A percentile compares a stretch with the other conserved stretches of the same genome.
These are phyloP conservation scores for Ctenochaetus hawaiiensis DNA, from an alignment of 2,797 vertebrate genomes.

Conservation along the genomic window DNA sequence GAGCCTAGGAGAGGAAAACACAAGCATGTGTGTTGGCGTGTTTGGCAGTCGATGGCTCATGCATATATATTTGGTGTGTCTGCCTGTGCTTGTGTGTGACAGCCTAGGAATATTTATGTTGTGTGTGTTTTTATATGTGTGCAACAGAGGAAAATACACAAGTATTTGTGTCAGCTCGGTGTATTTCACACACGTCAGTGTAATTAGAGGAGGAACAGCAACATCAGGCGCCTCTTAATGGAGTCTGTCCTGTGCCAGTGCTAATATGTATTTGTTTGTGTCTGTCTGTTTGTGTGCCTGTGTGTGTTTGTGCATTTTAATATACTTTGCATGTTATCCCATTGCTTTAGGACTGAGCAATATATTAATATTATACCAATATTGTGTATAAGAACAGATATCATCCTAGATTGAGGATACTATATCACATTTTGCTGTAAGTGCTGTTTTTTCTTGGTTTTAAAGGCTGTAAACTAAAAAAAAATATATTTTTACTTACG, in stretches of 20 bases:
- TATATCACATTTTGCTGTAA: no score
- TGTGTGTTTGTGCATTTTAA: constrained; percentile 24
- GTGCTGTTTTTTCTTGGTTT: no score
- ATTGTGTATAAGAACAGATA: no score
- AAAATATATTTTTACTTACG: no score
- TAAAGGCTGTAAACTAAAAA: no score
- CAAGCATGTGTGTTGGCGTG: constrained; percentile 20
- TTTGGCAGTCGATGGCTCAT: constrained; percentile 5
- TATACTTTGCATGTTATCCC: constrained; percentile 1
- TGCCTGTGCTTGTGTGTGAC: constrained; percentile 3
- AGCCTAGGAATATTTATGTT: constrained; percentile 36
- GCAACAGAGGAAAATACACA: constrained; percentile 3
- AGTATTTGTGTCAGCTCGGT: constrained; percentile 29
- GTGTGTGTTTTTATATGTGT: constrained; percentile 28
- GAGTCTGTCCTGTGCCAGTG: constrained; percentile 3
- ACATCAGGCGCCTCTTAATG: constrained; percentile 39
- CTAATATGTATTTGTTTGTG: constrained; percentile 13
- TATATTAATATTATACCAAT: no score
- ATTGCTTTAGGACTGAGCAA: background rate
- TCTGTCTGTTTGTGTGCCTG: background rate
- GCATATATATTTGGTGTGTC: constrained; percentile 4
- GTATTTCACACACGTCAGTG: constrained; percentile 43
- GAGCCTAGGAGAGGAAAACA: constrained; percentile 33
- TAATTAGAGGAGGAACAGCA: constrained; percentile 43
- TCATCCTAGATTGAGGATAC: no score